A percentile compares a stretch with the other conserved stretches of the same genome.
phyloP scores from a whole-genome alignment of 2,113 vertebrate genomes.

The Pteronura brasiliensis region DNA sequence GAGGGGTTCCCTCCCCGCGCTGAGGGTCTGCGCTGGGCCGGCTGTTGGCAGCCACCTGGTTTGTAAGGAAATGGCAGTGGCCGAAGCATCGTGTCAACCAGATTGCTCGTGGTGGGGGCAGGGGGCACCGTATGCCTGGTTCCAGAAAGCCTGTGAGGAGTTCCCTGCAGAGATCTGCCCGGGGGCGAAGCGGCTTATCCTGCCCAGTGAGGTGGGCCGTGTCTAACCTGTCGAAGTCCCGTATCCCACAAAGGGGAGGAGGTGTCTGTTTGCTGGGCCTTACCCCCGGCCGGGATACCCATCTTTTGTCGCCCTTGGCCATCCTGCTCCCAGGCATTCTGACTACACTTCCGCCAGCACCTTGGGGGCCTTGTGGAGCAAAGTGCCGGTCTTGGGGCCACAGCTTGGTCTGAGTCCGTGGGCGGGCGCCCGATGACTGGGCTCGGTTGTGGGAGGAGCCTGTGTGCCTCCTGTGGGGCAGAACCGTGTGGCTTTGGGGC shows the following conservation, averaged over 20 bases:
- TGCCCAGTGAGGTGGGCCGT: background rate
- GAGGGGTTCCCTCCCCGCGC: background rate
- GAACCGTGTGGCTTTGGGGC: background rate
- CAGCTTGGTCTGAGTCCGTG: background rate
- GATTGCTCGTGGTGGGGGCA: background rate
- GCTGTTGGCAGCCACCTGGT: background rate
- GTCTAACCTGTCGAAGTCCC: rapidly evolving
- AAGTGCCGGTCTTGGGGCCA: background rate
- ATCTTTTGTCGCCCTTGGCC: background rate
- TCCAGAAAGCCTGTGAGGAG: background rate
- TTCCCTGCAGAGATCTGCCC: rapidly evolving
- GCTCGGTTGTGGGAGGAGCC: background rate
- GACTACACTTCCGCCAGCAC: background rate
- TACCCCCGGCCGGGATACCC: background rate
- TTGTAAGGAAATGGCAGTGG: background rate
- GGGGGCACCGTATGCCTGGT: background rate
- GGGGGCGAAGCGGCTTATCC: rapidly evolving
- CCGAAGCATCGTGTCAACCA: rapidly evolving
- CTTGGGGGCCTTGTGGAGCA: background rate
- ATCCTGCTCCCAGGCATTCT: background rate
- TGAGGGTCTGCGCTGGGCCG: background rate
- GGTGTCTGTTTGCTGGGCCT: rapidly evolving
- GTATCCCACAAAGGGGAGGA: background rate
- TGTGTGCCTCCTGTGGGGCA: background rate
- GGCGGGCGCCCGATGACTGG: rapidly evolving